Evolutionary conservation across 2,113 vertebrate species (phyloP).

Genomic region (Callipepla californica): DNA sequence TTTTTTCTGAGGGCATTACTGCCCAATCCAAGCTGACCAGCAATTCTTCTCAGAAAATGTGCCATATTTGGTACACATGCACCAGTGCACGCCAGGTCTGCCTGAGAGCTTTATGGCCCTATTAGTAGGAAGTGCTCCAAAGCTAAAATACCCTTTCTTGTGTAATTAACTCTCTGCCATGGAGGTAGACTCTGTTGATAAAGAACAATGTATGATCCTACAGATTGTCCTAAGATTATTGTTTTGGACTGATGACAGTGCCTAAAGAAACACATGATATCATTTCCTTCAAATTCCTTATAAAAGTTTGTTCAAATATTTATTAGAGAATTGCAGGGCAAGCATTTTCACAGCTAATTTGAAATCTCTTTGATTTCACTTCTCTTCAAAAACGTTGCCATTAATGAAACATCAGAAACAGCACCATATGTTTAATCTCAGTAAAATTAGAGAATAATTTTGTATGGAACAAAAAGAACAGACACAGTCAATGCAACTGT

Average conservation of each 20-base stretch:
- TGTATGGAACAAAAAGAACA: neutral
- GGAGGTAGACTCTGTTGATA: neutral
- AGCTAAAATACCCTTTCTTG: neutral
- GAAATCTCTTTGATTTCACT: slow-evolving; percentile 28
- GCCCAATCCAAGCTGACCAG: neutral
- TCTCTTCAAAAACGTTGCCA: slow-evolving; percentile 5
- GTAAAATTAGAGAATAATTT: slow-evolving; percentile 20
- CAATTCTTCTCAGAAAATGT: neutral
- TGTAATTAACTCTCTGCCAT: neutral
- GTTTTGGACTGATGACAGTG: neutral
- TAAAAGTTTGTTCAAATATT: slow-evolving; percentile 28
- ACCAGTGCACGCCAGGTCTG: neutral
- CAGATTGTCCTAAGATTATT: neutral
- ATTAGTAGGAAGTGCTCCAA: neutral
- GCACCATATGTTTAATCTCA: slow-evolving; percentile 14
- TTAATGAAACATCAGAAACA: slow-evolving; percentile 26
- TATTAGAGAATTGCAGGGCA: neutral
- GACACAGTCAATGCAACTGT: neutral
- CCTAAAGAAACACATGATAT: slow-evolving; percentile 31
- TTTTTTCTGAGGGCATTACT: neutral
- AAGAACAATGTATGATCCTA: neutral
- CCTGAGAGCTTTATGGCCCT: neutral
- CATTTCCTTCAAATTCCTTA: slow-evolving; percentile 23
- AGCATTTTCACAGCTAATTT: slow-evolving; percentile 51
- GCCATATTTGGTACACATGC: neutral